Evolutionary conservation across 2,797 vertebrate genomes (phyloP).

Genomic region (Sebastes steindachneri): DNA sequence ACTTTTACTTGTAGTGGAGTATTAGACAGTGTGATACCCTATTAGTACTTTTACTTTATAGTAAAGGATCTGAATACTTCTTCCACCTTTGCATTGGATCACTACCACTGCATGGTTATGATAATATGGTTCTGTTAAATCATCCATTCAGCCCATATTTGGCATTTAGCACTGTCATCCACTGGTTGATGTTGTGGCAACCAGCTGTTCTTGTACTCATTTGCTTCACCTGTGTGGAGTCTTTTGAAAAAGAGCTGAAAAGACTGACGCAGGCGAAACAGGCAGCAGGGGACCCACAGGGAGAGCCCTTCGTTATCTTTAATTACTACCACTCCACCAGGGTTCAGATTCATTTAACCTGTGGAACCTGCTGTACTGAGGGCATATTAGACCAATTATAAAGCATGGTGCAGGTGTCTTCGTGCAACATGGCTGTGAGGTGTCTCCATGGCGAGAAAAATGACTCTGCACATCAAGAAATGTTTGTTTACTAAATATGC

Average conservation of each 20-base stretch:
- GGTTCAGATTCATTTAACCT: constrained; percentile 81
- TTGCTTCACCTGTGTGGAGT: constrained; percentile 16
- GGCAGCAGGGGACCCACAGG: constrained; percentile 62
- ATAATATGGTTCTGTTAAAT: neutral
- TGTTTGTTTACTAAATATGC: neutral
- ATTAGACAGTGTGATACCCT: too few species aligned
- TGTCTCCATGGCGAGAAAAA: constrained; percentile 66
- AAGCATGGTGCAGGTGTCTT: constrained; percentile 50
- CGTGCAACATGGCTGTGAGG: constrained; percentile 20
- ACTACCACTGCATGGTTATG: neutral
- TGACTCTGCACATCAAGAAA: constrained; percentile 8
- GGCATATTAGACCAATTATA: constrained; percentile 80
- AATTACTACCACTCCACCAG: constrained; percentile 81
- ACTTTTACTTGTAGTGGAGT: too few species aligned
- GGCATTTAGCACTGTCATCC: neutral
- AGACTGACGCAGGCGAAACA: constrained; percentile 79
- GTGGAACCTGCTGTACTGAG: constrained; percentile 59
- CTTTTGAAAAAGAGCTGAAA: constrained; percentile 65
- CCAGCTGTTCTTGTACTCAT: constrained; percentile 29
- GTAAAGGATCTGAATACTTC: too few species aligned
- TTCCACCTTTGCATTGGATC: neutral
- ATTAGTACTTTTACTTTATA: too few species aligned
- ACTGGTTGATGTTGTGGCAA: constrained; percentile 52
- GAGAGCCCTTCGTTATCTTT: constrained; percentile 83
- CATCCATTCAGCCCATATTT: neutral